phyloP scores from a whole-genome alignment of 2,888 invertebrate genomes.

The Drosophila phalerata region DNA sequence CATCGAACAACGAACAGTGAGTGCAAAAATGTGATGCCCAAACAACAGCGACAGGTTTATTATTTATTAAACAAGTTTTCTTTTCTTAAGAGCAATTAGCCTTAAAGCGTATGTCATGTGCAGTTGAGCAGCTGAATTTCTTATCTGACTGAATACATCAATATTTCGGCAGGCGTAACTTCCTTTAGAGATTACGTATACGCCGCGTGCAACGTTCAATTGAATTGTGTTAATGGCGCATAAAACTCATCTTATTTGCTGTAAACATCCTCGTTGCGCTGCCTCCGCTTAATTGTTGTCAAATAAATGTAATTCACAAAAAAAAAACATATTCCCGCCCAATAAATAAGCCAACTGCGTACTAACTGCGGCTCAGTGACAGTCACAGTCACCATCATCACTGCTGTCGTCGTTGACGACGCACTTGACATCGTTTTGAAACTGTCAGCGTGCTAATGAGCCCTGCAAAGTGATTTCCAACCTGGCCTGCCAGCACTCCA shows the following conservation, averaged over 20 bases:
- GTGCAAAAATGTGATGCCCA: conserved; percentile 37
- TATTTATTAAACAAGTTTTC: conserved; percentile 8
- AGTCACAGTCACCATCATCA: background rate
- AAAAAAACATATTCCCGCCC: conserved; percentile 23
- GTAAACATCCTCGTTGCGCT: conserved; percentile 68
- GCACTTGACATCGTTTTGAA: conserved; percentile 75
- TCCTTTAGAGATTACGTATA: conserved; percentile 44
- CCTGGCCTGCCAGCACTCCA: conserved; percentile 43
- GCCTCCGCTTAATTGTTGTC: conserved; percentile 46
- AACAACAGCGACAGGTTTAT: conserved; percentile 9
- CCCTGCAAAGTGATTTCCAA: conserved; percentile 60
- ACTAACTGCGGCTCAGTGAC: background rate
- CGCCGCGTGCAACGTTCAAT: conserved; percentile 31
- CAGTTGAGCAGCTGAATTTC: background rate
- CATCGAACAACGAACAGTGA: conserved; percentile 27
- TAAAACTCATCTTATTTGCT: conserved; percentile 56
- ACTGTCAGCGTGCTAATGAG: conserved; percentile 75
- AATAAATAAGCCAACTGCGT: conserved; percentile 29
- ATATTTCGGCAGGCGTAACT: conserved; percentile 27
- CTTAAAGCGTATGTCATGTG: conserved; percentile 7
- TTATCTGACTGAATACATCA: conserved; percentile 51
- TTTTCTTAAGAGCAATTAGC: conserved; percentile 4
- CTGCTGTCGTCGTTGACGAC: conserved; percentile 28
- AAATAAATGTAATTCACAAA: conserved; percentile 49
- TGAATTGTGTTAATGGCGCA: conserved; percentile 42